Conservation (phyloP, 2,888 invertebrate genomes). For the Patella caerulea region DNA sequence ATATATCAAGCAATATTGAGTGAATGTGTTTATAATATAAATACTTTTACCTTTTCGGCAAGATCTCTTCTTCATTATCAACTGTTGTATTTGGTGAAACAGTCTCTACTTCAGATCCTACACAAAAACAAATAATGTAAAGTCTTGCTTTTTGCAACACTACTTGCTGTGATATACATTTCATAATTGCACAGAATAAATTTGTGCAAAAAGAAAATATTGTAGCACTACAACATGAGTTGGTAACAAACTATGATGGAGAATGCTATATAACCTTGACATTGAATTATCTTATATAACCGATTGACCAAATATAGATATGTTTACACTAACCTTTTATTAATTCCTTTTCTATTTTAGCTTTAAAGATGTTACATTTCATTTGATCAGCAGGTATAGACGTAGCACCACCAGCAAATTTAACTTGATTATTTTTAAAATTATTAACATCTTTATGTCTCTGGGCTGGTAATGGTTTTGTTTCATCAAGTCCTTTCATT, state of each 20-base stretch:
- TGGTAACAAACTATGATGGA: too few species aligned
- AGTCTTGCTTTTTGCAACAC: too few species aligned
- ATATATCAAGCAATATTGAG: too few species aligned
- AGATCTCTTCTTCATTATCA: constrained; percentile 3
- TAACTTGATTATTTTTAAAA: constrained; percentile 72
- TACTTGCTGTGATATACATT: too few species aligned
- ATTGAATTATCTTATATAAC: too few species aligned
- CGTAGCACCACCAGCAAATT: constrained; percentile 65
- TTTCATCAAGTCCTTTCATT: constrained; percentile 69
- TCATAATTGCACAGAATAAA: too few species aligned
- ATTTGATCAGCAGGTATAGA: constrained; percentile 90
- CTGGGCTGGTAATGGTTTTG: constrained; percentile 40
- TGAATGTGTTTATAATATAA: too few species aligned
- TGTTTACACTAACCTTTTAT: constrained; percentile 57
- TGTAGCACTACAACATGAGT: too few species aligned
- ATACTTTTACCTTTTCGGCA: background rate
- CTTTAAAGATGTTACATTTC: constrained; percentile 95
- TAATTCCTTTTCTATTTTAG: constrained; percentile 80
- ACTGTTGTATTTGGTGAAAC: background rate
- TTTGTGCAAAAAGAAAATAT: too few species aligned
- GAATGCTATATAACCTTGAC: too few species aligned
- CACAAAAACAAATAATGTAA: too few species aligned
- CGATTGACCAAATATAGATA: constrained; percentile 4
- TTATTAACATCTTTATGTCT: constrained; percentile 71
- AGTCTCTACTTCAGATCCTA: background rate